These are phyloP conservation scores for Mnemiopsis leidyi DNA, from an alignment of 37 sponge, comb jelly and placozoan species.

Conservation along the genomic window DNA sequence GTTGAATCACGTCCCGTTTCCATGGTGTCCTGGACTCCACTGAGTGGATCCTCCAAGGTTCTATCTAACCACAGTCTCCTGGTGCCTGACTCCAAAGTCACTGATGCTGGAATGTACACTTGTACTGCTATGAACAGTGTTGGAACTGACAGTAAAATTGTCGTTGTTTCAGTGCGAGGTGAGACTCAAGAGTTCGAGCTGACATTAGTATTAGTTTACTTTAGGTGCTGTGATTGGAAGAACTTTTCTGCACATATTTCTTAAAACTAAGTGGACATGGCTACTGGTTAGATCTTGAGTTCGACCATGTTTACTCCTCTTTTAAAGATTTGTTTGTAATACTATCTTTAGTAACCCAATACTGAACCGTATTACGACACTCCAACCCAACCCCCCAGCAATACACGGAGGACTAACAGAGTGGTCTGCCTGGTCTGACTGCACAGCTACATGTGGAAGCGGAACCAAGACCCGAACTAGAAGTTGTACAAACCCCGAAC, in stretches of 20 bases:
- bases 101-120: conserved; percentile 45
- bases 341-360: too few species aligned
- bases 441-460: not conserved
- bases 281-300: too few species aligned
- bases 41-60: not conserved
- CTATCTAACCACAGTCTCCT: conserved; percentile 28
- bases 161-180: conserved; percentile 22
- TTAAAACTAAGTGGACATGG: too few species aligned
- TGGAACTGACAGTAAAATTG: conserved; percentile 5
- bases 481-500: conserved; percentile 1
- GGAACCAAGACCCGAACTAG: not conserved
- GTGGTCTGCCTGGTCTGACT: conserved; percentile 34
- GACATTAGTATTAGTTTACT: too few species aligned
- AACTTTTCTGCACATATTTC: too few species aligned
- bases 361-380: too few species aligned
- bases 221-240: too few species aligned
- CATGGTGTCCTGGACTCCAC: conserved; percentile 41
- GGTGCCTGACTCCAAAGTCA: not conserved
- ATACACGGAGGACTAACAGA: conserved; percentile 2
- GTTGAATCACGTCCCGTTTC: not conserved
- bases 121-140: conserved; percentile 61
- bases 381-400: not conserved
- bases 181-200: too few species aligned
- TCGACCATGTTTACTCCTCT: too few species aligned
- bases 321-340: too few species aligned